Evolutionary conservation across 1,140 invertebrate species (phyloP).

Genomic region (Drosophila ananassae): DNA sequence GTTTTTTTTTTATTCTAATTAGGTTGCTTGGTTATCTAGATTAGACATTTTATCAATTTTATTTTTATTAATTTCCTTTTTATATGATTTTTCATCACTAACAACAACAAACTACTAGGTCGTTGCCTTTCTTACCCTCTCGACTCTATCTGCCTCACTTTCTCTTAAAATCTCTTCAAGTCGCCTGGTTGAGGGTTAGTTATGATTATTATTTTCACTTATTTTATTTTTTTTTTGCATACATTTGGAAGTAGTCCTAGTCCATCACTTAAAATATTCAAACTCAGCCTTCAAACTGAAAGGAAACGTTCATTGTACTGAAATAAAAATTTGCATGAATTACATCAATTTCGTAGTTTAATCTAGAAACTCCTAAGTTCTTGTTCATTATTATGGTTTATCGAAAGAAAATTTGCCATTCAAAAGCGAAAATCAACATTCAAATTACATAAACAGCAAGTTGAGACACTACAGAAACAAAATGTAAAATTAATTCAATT

Average conservation of each 20-base stretch:
- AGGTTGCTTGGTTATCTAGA: constrained; percentile 9
- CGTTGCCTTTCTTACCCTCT: constrained; percentile 16
- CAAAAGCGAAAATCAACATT: constrained; percentile 33
- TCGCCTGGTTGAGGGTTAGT: constrained; percentile 54
- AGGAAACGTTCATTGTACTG: constrained; percentile 64
- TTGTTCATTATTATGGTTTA: constrained; percentile 54
- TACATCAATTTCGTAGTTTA: constrained; percentile 36
- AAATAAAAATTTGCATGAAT: constrained; percentile 39
- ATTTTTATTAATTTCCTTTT: constrained; percentile 13
- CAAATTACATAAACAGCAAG: constrained; percentile 61
- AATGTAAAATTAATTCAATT: constrained; percentile 32
- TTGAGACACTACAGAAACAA: constrained; percentile 75
- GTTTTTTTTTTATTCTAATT: constrained; percentile 11
- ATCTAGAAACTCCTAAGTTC: constrained; percentile 41
- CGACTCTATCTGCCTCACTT: constrained; percentile 33
- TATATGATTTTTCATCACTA: constrained; percentile 57
- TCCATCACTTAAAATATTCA: constrained; percentile 21
- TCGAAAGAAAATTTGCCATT: constrained; percentile 41
- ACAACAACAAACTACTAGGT: constrained; percentile 29
- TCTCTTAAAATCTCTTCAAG: constrained; percentile 30
- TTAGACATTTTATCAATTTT: constrained; percentile 3
- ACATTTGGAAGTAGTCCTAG: constrained; percentile 28
- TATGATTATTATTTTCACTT: constrained; percentile 27
- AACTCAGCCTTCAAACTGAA: constrained; percentile 18
- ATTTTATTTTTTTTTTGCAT: constrained; percentile 23